A percentile compares a stretch with the other conserved stretches of the same genome.
These are phyloP conservation scores for Rhea americana DNA, from an alignment of 2,113 vertebrate genomes.

Conservation along the genomic window DNA sequence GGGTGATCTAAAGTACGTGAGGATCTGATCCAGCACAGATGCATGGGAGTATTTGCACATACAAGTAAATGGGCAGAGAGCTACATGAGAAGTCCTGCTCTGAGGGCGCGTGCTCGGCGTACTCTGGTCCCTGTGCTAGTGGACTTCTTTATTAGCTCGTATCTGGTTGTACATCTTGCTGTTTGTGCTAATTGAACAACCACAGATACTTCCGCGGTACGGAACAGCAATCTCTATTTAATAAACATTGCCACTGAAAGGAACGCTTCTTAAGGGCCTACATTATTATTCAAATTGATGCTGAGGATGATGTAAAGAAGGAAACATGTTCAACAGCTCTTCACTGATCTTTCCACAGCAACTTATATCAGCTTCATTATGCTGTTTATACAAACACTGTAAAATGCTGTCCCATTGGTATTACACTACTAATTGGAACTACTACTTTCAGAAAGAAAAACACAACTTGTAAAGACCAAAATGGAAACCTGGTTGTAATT, in stretches of 20 bases:
- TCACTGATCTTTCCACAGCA: constrained; percentile 51
- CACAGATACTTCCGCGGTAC: not conserved
- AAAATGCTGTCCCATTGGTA: constrained; percentile 31
- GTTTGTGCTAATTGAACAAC: not conserved
- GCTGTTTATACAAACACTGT: constrained; percentile 59
- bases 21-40: not conserved
- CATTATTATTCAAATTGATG: constrained; percentile 70
- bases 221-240: not conserved
- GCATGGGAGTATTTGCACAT: rapidly evolving
- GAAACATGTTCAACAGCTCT: constrained; percentile 59
- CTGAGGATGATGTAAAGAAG: constrained; percentile 62
- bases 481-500: not conserved
- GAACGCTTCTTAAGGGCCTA: constrained; percentile 31
- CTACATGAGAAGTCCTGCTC: not conserved
- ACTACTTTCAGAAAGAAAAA: not conserved
- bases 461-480: constrained; percentile 11
- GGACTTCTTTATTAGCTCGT: not conserved
- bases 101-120: rapidly evolving
- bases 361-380: constrained; percentile 55
- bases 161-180: not conserved
- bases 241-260: constrained; percentile 34
- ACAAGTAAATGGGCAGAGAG: not conserved
- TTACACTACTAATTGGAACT: constrained; percentile 35
- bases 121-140: not conserved
- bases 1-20: not conserved